Evolutionary conservation across 37 sponge, comb jelly and placozoan species (phyloP).

Genomic region (Axinella damicornis): DNA sequence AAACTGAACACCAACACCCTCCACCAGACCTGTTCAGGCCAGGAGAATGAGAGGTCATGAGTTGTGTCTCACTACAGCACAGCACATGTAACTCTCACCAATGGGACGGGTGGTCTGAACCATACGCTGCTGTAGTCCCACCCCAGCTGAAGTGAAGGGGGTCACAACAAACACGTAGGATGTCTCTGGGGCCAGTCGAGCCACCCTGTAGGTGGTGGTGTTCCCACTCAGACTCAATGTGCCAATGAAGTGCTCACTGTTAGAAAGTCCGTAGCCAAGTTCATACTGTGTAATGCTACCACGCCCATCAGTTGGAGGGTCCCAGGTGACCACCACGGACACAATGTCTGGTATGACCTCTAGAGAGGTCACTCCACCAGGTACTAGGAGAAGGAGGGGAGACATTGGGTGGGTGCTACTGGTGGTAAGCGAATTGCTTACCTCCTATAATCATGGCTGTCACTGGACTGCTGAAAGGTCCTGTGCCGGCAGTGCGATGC

Average conservation of each 20-base stretch:
- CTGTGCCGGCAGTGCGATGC: constrained; percentile 17
- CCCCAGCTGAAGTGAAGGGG: neutral
- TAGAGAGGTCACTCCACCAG: constrained; percentile 22
- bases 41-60: neutral
- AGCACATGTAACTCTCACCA: neutral
- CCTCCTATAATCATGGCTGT: constrained; percentile 21
- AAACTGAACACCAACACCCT: neutral
- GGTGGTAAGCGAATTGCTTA: neutral
- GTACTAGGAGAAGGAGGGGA: constrained; percentile 11
- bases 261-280: neutral
- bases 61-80: neutral
- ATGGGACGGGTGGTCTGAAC: neutral
- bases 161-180: neutral
- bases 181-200: constrained; percentile 4
- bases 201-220: constrained; percentile 13
- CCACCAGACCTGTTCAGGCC: constrained; percentile 9
- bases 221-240: neutral
- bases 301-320: constrained; percentile 5
- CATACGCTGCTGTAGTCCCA: neutral
- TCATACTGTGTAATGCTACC: constrained; percentile 38
- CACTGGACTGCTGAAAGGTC: constrained; percentile 5
- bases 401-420: neutral
- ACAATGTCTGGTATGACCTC: constrained; percentile 12
- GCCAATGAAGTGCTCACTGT: neutral
- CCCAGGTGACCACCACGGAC: constrained; percentile 33